Conservation (phyloP, 2,888 invertebrate species). For the Patella pellucida region DNA sequence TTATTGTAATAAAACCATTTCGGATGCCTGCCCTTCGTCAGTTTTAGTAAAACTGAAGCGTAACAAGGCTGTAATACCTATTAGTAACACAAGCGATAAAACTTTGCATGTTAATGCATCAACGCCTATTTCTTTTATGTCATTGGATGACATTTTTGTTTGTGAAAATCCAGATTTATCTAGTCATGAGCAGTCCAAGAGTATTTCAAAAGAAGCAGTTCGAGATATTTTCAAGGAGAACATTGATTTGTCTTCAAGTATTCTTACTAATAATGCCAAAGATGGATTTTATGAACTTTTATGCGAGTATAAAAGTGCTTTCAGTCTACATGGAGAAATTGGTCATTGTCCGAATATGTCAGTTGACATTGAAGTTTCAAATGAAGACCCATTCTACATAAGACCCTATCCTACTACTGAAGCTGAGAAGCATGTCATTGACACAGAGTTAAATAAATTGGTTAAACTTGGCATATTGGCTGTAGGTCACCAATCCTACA, state of each 20-base stretch:
- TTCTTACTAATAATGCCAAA: not conserved
- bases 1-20: not conserved
- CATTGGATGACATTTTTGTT: not conserved
- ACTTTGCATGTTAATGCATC: not conserved
- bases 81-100: not conserved
- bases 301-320: not conserved
- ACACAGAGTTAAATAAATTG: not conserved
- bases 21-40: not conserved
- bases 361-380: not conserved
- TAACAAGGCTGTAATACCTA: not conserved
- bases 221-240: not conserved
- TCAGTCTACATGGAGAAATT: not conserved
- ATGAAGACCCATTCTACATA: not conserved
- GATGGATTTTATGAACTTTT: not conserved
- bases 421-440: not conserved
- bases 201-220: not conserved
- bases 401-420: not conserved
- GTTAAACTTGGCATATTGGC: not conserved
- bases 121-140: not conserved
- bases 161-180: not conserved
- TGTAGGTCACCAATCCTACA: not conserved
- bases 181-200: not conserved
- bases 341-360: not conserved
- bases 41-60: not conserved
- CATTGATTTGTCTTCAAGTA: not conserved